Base-by-base conservation (phyloP, 2,113 vertebrate species). In the Nothocercus julius region DNA sequence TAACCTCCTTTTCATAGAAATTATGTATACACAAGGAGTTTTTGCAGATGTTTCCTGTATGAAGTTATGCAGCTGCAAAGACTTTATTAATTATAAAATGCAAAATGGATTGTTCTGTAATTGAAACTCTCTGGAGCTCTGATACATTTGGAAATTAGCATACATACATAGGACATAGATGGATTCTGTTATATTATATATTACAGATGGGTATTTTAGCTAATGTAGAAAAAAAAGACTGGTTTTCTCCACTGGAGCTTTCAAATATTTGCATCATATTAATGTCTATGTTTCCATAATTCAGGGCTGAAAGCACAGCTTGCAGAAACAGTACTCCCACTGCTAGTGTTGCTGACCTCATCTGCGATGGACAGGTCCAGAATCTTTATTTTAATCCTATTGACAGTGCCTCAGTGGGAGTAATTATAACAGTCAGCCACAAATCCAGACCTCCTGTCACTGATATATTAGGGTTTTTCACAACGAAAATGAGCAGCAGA, bases 331-430 rank as follows among this genome's bases (percentile, higher is more conserved):
- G 95, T 95, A 92, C 92, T 98, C 97, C 97, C 95, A 97, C 96
- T 96, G 97, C 92, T 97, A 95, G 82, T 79, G 95, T 94, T 96
- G 91, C 97, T 98, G 97, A 98, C 98, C 97, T 98, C 97, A 98
- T 98, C 96, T 94, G 69, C 95, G 59, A 97, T 87, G 96, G 97
- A 98, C 96, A 95, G 95, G 84, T 92, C 96, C 95, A 97, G 96
- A 97, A 96, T 98, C 96, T 96, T 96, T 97, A 95, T 97, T 97
- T 98, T 98, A 98, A 98, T 98, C 97, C 97, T 97, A 98, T 96
- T 98, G 98, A 98, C 97, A 97, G 94, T 88, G 95, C 86, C 96
- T 97, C 98, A 96, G 97, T 98, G 98, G 98, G 97, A 98, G 96
- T 98, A 98, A 98, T 98, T 98, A 98, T 94, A 97, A 96, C 95